Evolutionary conservation across 2,797 vertebrate genomes (phyloP).

Genomic region (Sciurus vulgaris): DNA sequence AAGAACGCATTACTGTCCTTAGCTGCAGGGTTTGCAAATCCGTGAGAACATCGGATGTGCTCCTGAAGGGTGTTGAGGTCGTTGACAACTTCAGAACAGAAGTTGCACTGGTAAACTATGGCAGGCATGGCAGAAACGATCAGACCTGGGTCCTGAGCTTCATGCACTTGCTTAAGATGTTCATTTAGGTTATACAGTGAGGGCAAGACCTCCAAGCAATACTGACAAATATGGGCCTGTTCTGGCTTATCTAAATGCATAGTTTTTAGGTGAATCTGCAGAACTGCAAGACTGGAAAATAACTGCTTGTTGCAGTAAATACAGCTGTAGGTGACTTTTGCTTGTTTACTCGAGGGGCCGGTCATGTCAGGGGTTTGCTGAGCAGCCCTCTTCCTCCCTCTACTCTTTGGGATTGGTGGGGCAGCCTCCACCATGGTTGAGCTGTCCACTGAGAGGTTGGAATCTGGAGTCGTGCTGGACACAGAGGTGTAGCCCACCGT

Average conservation of each 20-base stretch:
- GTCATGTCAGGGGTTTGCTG: slow-evolving; percentile 93
- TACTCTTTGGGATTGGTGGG: slow-evolving; percentile 94
- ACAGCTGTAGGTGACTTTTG: slow-evolving; percentile 97
- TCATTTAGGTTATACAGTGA: slow-evolving; percentile 98
- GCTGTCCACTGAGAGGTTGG: slow-evolving; percentile 98
- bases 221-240: slow-evolving; percentile 98
- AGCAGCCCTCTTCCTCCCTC: slow-evolving; percentile 95
- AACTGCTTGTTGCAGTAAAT: slow-evolving; percentile 98
- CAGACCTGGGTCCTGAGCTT: slow-evolving; percentile 94
- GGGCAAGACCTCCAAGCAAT: slow-evolving; percentile 97
- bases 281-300: slow-evolving; percentile 97
- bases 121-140: slow-evolving; percentile 94
- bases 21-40: slow-evolving; percentile 95
- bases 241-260: slow-evolving; percentile 99
- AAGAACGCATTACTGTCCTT: slow-evolving; percentile 99
- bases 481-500: slow-evolving; percentile 98
- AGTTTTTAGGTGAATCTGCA: slow-evolving; percentile 98
- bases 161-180: slow-evolving; percentile 98
- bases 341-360: slow-evolving; percentile 94
- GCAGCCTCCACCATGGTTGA: slow-evolving; percentile 96
- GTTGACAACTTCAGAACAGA: slow-evolving; percentile 96
- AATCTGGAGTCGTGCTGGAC: slow-evolving; percentile 99
- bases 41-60: slow-evolving; percentile 97
- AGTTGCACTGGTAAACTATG: slow-evolving; percentile 98
- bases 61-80: slow-evolving; percentile 99